Evolutionary conservation across 1,140 invertebrate genomes (phyloP), one percentile per base, ranked within the genome.

Genomic region (Papilio aristodemus): DNA sequence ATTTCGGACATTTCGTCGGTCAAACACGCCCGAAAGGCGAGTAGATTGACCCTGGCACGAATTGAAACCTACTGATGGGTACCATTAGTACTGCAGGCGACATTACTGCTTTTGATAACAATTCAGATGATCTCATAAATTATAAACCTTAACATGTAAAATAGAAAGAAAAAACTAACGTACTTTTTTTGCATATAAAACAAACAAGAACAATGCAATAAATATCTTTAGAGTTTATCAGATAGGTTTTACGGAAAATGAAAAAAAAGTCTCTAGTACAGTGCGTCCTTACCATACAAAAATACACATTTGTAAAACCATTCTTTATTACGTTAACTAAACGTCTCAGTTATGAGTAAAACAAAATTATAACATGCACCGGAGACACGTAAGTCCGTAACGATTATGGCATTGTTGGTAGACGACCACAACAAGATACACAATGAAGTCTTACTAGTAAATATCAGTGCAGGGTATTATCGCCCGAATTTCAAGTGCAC

Each of bases 1-100:
- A 68, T 73, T 71, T 69, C 58, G 58, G 71, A 71, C 58, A 70
- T 70, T 62, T 37, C 59, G 59, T 38, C 22, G 59, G 32, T 8
- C 59, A 37, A 62, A 62, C 32, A 58, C n/a, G 57, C n/a, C 57
- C 59, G 59, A 62, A 38, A 62, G 27, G 59, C 59, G 59, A 17
- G 17, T 19, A 19, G n/a, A 17, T 32, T 62, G 59, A 62, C 59
- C 59, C 59, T 62, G 59, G 59, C 59, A 62, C 59, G 59, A 62
- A 62, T 62, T 62, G 32, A 62, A n/a, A n/a, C 36, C 59, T 62
- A 62, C 38, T 62, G n/a, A n/a, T n/a, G n/a, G n/a, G n/a, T n/a
- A n/a, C 59, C 59, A 36, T 62, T 19, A 62, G 59, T 37, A n/a
- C 36, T 62, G 59, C 36, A 38, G 59, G 36, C 36, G 59, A 62